These are phyloP conservation scores for Girardinichthys multiradiatus DNA, from an alignment of 2,113 vertebrate species.

Conservation along the genomic window DNA sequence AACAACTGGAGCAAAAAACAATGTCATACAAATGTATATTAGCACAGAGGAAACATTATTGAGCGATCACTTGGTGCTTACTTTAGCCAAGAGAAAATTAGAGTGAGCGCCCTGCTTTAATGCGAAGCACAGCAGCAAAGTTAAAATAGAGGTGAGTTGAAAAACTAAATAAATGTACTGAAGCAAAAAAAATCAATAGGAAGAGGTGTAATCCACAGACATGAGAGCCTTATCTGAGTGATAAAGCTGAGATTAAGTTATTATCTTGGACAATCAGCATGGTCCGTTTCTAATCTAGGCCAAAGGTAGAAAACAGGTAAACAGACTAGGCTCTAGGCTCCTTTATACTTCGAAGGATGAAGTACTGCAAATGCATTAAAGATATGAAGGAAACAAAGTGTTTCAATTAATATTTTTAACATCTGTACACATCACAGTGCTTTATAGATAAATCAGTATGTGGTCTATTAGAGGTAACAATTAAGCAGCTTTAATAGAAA, in stretches of 20 bases:
- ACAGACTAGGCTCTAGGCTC: constrained; percentile 28
- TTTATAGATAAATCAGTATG: constrained; percentile 26
- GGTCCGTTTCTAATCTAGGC: constrained; percentile 60
- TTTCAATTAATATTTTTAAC: constrained; percentile 32
- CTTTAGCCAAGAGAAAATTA: constrained; percentile 26
- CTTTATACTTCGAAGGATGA: constrained; percentile 35
- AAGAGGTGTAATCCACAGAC: constrained; percentile 64
- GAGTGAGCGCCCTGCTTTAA: constrained; percentile 9
- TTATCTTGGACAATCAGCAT: constrained; percentile 59
- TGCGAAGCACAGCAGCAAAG: constrained; percentile 21
- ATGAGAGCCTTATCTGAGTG: constrained; percentile 54
- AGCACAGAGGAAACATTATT: constrained; percentile 5
- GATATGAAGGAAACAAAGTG: constrained; percentile 33
- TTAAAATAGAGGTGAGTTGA: constrained; percentile 28
- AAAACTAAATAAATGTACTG: constrained; percentile 50
- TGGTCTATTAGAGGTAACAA: constrained; percentile 37
- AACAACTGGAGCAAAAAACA: constrained; percentile 84
- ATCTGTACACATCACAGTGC: constrained; percentile 11
- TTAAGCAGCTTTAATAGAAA: constrained; percentile 10
- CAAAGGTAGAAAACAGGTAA: constrained; percentile 66
- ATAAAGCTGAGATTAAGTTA: constrained; percentile 59
- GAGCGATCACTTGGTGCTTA: constrained; percentile 17
- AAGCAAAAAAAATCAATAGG: constrained; percentile 60
- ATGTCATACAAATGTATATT: constrained; percentile 27
- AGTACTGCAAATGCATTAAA: constrained; percentile 17